Evolutionary conservation across 2,797 vertebrate genomes (phyloP).

Genomic region (Valencia hispanica): DNA sequence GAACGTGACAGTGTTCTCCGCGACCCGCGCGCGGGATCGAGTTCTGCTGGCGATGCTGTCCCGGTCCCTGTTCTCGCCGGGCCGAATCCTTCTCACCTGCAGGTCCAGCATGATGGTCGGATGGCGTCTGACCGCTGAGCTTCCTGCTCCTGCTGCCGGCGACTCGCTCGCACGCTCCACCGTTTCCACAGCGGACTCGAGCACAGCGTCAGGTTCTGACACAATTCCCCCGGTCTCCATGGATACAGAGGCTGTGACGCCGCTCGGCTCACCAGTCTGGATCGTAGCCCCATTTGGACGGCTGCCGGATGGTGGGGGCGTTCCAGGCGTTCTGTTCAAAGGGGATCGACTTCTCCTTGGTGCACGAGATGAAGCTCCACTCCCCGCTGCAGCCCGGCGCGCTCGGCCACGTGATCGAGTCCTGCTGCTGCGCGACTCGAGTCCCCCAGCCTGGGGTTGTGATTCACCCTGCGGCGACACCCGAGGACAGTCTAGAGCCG

Average conservation of each 20-base stretch:
- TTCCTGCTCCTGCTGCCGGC: conserved; percentile 74
- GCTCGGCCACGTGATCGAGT: conserved; percentile 86
- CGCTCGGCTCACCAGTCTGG: conserved; percentile 64
- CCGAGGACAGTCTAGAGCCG: conserved; percentile 70
- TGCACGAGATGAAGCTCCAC: conserved; percentile 77
- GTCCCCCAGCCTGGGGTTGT: conserved; percentile 61
- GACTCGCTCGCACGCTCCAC: conserved; percentile 83
- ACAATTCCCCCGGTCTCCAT: conserved; percentile 76
- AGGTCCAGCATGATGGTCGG: conserved; percentile 94
- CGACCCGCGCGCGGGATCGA: conserved; percentile 88
- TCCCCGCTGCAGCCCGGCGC: conserved; percentile 77
- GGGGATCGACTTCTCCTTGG: conserved; percentile 90
- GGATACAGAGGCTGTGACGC: conserved; percentile 66
- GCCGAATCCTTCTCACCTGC: conserved; percentile 91
- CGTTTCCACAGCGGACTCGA: conserved; percentile 79
- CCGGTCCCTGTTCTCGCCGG: conserved; percentile 91
- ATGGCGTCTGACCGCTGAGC: conserved; percentile 82
- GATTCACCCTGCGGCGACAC: conserved; percentile 72
- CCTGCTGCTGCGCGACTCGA: conserved; percentile 83
- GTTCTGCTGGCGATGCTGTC: conserved; percentile 94
- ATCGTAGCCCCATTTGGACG: conserved; percentile 40
- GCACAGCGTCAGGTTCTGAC: conserved; percentile 58
- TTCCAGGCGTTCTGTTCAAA: conserved; percentile 73
- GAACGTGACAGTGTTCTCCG: conserved; percentile 90
- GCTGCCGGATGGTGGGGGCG: conserved; percentile 51